These are phyloP conservation scores for Tauraco hartlaubi DNA, from an alignment of 2,797 vertebrate genomes.

Conservation along the genomic window DNA sequence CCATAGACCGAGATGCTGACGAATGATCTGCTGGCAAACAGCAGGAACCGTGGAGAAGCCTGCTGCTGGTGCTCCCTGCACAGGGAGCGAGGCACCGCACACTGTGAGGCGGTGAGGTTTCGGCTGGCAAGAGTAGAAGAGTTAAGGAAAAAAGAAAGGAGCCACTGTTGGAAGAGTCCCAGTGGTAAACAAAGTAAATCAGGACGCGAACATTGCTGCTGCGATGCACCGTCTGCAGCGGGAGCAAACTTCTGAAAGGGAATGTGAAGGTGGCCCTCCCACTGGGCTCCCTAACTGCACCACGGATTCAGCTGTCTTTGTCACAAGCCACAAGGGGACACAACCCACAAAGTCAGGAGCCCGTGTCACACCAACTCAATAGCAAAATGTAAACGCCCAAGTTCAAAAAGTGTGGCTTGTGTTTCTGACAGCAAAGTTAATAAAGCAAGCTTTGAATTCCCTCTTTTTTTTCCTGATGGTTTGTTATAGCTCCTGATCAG, in stretches of 20 bases:
- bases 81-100: not conserved
- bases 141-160: conserved; percentile 5
- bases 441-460: not conserved
- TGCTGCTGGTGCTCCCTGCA: not conserved
- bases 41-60: not conserved
- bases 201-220: not conserved
- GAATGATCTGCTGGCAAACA: not conserved
- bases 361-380: not conserved
- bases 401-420: conserved; percentile 51
- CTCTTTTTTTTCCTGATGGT: not conserved
- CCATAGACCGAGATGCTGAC: not conserved
- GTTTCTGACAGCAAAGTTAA: conserved; percentile 24
- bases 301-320: not conserved
- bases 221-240: not conserved
- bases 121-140: not conserved
- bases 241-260: conserved; percentile 43
- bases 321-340: conserved; percentile 27
- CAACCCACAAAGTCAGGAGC: conserved; percentile 35
- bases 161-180: conserved; percentile 33
- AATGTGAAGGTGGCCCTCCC: conserved; percentile 59
- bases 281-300: conserved; percentile 8
- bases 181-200: conserved; percentile 51
- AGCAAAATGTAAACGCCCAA: conserved; percentile 14
- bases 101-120: not conserved
- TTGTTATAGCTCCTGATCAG: not conserved